These are phyloP conservation scores for Hippocampus guttulatus DNA, from an alignment of 2,113 vertebrate genomes.

Conservation along the genomic window DNA sequence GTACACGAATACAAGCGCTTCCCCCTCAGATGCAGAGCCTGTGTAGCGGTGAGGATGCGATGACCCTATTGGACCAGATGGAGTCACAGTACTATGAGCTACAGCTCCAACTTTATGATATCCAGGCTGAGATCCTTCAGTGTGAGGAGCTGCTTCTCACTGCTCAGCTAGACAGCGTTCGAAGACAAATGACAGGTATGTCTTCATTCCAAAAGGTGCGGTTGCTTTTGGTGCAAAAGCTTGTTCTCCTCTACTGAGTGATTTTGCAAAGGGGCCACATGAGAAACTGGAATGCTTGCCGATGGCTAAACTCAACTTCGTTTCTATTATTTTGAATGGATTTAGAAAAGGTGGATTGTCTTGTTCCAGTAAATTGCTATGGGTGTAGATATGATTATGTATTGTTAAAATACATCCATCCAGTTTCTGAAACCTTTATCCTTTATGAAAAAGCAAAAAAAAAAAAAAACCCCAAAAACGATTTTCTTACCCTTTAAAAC, in stretches of 20 bases:
- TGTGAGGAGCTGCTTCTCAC: constrained; percentile 93
- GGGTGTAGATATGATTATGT: too few relatives aligned
- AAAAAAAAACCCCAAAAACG: too few relatives aligned
- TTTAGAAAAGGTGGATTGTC: too few relatives aligned
- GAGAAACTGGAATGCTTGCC: too few relatives aligned
- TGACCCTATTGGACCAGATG: constrained; percentile 85
- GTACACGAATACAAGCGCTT: neutral
- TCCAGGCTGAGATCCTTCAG: constrained; percentile 94
- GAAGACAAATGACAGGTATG: constrained; percentile 85
- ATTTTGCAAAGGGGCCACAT: too few relatives aligned
- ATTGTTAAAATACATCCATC: too few relatives aligned
- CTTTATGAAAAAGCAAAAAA: too few relatives aligned
- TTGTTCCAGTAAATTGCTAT: too few relatives aligned
- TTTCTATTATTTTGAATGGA: too few relatives aligned
- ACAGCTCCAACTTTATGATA: constrained; percentile 95
- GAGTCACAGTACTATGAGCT: constrained; percentile 93
- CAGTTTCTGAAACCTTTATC: too few relatives aligned
- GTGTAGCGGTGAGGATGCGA: constrained; percentile 85
- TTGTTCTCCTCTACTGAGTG: neutral
- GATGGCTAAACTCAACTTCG: too few relatives aligned
- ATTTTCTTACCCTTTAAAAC: too few relatives aligned
- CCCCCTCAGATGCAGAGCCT: constrained; percentile 87
- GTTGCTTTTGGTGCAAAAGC: neutral
- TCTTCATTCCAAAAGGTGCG: neutral
- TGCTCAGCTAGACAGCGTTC: constrained; percentile 91